phyloP scores from a whole-genome alignment of 92 coral and sea anemone genomes.

The Montipora capitata region DNA sequence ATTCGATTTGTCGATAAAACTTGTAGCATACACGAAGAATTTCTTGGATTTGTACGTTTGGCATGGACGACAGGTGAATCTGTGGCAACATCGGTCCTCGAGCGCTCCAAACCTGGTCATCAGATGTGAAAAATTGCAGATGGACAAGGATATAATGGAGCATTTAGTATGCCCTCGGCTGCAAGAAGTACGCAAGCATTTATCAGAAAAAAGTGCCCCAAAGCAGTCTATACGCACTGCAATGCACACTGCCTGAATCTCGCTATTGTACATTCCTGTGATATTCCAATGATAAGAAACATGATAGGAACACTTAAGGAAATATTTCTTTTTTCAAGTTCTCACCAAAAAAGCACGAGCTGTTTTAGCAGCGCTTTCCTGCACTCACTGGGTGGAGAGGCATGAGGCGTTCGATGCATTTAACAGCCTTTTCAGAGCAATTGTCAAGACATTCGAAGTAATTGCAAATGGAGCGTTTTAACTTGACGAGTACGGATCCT shows the following conservation, averaged over 20 bases:
- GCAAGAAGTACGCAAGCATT: constrained; percentile 54
- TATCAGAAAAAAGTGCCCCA: constrained; percentile 41
- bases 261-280: neutral
- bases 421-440: neutral
- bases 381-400: too few species aligned
- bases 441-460: constrained; percentile 33
- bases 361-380: neutral
- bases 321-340: too few species aligned
- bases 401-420: too few species aligned
- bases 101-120: constrained; percentile 54
- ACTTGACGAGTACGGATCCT: constrained; percentile 36
- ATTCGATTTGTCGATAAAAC: too few species aligned
- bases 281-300: neutral
- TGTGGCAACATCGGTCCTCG: neutral
- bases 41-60: constrained; percentile 57
- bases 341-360: neutral
- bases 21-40: neutral
- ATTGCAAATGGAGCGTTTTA: constrained; percentile 8
- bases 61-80: constrained; percentile 8
- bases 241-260: neutral
- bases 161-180: constrained; percentile 45
- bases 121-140: constrained; percentile 60
- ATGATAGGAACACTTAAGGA: neutral
- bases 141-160: constrained; percentile 59
- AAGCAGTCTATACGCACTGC: constrained; percentile 63